A percentile compares a stretch with the other conserved stretches of the same genome.
Evolutionary conservation across 2,888 invertebrate species (phyloP).

Genomic region (Gymnocheta viridis): DNA sequence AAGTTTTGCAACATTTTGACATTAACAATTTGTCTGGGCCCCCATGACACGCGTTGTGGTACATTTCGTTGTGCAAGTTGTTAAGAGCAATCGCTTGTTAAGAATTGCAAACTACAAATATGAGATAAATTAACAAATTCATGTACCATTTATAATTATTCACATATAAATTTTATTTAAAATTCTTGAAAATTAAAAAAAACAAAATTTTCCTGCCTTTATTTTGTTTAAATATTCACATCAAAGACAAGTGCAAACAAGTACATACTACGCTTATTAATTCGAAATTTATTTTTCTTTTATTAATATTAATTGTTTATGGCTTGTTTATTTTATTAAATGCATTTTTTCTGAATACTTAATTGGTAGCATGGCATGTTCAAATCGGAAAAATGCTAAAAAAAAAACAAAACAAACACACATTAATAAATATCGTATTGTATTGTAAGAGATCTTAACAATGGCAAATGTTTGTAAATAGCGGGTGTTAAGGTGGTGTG

Average conservation of each 20-base stretch:
- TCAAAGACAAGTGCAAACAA: conserved; percentile 50
- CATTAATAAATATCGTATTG: conserved; percentile 32
- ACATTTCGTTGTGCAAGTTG: background rate
- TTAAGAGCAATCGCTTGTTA: background rate
- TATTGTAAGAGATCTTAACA: conserved; percentile 42
- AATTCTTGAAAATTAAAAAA: conserved; percentile 29
- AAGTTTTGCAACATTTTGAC: background rate
- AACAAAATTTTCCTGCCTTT: background rate
- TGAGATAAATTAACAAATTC: conserved; percentile 34
- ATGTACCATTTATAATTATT: conserved; percentile 50
- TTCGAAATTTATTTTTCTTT: conserved; percentile 48
- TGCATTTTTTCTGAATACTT: conserved; percentile 36
- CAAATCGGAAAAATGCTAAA: conserved; percentile 13
- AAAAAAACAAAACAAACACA: conserved; percentile 8
- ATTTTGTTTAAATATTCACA: conserved; percentile 39
- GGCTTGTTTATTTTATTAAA: conserved; percentile 61
- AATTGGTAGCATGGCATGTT: conserved; percentile 52
- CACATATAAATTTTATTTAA: conserved; percentile 17
- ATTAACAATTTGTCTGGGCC: background rate
- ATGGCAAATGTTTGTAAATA: conserved; percentile 51
- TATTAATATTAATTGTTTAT: conserved; percentile 62
- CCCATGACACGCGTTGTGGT: background rate
- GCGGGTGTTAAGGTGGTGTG: conserved; percentile 42
- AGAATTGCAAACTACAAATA: conserved; percentile 36
- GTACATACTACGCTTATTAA: conserved; percentile 35